These are phyloP conservation scores for Drosophila meridiana DNA, from an alignment of 2,888 invertebrate genomes.

Conservation along the genomic window DNA sequence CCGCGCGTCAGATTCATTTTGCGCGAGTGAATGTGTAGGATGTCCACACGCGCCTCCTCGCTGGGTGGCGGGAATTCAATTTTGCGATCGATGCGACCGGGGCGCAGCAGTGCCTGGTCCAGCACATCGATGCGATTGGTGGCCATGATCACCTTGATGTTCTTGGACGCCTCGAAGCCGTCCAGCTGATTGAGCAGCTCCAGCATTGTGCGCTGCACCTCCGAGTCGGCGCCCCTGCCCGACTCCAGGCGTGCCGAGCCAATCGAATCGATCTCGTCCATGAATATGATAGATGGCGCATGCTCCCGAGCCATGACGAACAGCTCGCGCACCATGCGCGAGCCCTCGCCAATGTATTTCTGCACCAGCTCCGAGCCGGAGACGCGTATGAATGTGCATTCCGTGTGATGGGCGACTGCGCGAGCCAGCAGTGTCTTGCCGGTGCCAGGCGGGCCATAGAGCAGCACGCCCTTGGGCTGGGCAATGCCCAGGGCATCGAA, in stretches of 20 bases:
- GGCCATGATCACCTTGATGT: slow-evolving; percentile 99
- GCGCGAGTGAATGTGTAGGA: slow-evolving; percentile 98
- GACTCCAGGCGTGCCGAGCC: slow-evolving; percentile 99
- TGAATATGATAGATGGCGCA: slow-evolving; percentile 99
- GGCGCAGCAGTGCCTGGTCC: slow-evolving; percentile 97
- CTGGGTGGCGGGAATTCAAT: slow-evolving; percentile 99
- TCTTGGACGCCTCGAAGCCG: slow-evolving; percentile 99
- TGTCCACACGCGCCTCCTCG: slow-evolving; percentile 98
- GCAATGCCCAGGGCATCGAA: slow-evolving; percentile 99
- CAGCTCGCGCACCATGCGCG: slow-evolving; percentile 98
- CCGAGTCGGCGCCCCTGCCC: slow-evolving; percentile 99
- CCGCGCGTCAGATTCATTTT: slow-evolving; percentile 99
- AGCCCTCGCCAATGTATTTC: slow-evolving; percentile 99
- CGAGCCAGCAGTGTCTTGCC: slow-evolving; percentile 98
- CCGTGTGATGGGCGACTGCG: slow-evolving; percentile 99
- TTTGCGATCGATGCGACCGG: slow-evolving; percentile 99
- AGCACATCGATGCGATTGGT: slow-evolving; percentile 99
- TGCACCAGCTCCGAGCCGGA: slow-evolving; percentile 99
- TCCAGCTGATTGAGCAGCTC: slow-evolving; percentile 98
- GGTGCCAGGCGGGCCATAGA: slow-evolving; percentile 96
- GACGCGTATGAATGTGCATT: slow-evolving; percentile 99
- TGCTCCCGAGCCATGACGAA: slow-evolving; percentile 99
- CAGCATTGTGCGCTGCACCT: slow-evolving; percentile 99
- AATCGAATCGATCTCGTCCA: slow-evolving; percentile 99
- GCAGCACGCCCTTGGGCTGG: slow-evolving; percentile 98